These are phyloP conservation scores for Eidolon dupreanum DNA, from an alignment of 2,797 vertebrate species.

Conservation along the genomic window DNA sequence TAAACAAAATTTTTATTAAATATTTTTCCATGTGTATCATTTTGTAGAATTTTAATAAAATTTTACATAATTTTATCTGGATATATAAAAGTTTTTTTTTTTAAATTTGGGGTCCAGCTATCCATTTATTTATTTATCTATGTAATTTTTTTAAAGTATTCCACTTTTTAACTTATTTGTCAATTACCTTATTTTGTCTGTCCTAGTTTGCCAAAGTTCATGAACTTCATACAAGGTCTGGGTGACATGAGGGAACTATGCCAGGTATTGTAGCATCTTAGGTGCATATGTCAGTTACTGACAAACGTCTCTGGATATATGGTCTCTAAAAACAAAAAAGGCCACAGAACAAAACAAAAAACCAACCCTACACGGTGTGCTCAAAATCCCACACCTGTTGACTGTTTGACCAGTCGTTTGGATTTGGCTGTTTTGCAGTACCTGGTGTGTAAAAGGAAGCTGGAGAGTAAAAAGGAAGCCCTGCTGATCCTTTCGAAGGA, in stretches of 20 bases:
- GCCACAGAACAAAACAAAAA: background rate
- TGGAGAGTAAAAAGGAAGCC: constrained; percentile 98
- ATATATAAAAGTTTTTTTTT: background rate
- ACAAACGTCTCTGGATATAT: background rate
- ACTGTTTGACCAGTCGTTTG: accelerated
- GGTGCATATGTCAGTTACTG: background rate
- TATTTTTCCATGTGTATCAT: background rate
- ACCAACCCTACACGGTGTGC: too few species aligned
- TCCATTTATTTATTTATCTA: background rate
- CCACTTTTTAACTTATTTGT: background rate
- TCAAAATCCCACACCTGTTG: accelerated
- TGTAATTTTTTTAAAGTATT: background rate
- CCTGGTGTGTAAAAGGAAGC: constrained; percentile 95
- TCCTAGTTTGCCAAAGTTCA: background rate
- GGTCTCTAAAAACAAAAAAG: background rate
- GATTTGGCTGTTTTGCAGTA: constrained; percentile 86
- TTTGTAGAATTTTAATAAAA: constrained; percentile 18
- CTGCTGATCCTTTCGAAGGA: constrained; percentile 98
- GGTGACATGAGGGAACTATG: accelerated
- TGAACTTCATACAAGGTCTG: background rate
- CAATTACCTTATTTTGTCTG: background rate
- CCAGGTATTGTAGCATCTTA: background rate
- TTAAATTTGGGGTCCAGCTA: background rate
- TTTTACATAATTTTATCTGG: background rate
- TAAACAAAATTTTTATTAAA: background rate